phyloP scores from a whole-genome alignment of 2,888 invertebrate genomes.

The Phyllotreta cruciferae region DNA sequence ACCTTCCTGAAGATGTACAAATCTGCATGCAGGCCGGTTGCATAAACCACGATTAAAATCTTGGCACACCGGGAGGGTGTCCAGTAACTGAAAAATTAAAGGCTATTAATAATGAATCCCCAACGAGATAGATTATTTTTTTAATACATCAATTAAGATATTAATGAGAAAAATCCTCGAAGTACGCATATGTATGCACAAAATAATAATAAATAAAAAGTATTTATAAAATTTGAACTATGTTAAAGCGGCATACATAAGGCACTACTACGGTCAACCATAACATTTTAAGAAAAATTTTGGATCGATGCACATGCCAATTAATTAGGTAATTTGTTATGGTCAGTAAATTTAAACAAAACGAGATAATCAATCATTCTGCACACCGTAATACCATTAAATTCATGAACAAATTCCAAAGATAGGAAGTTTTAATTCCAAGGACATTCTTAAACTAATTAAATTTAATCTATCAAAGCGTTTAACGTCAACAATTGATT shows the following conservation, averaged over 20 bases:
- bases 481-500: neutral
- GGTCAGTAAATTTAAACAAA: constrained; percentile 36
- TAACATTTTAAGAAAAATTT: constrained; percentile 43
- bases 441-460: neutral
- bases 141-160: constrained; percentile 33
- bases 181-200: constrained; percentile 53
- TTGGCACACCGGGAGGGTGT: constrained; percentile 99
- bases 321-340: constrained; percentile 35
- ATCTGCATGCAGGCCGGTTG: constrained; percentile 96
- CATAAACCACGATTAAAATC: constrained; percentile 99
- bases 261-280: constrained; percentile 51
- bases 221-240: constrained; percentile 10
- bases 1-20: constrained; percentile 98
- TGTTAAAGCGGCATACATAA: constrained; percentile 53
- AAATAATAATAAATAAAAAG: constrained; percentile 20
- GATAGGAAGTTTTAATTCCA: constrained; percentile 7
- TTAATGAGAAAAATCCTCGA: constrained; percentile 37
- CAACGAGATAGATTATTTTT: constrained; percentile 12
- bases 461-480: neutral
- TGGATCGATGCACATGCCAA: constrained; percentile 54
- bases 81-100: constrained; percentile 91
- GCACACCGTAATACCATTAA: constrained; percentile 46
- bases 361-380: constrained; percentile 57
- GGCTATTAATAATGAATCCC: constrained; percentile 26
- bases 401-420: constrained; percentile 21